These are phyloP conservation scores for Limnephilus rhombicus DNA, from an alignment of 2,888 invertebrate genomes.

Conservation along the genomic window DNA sequence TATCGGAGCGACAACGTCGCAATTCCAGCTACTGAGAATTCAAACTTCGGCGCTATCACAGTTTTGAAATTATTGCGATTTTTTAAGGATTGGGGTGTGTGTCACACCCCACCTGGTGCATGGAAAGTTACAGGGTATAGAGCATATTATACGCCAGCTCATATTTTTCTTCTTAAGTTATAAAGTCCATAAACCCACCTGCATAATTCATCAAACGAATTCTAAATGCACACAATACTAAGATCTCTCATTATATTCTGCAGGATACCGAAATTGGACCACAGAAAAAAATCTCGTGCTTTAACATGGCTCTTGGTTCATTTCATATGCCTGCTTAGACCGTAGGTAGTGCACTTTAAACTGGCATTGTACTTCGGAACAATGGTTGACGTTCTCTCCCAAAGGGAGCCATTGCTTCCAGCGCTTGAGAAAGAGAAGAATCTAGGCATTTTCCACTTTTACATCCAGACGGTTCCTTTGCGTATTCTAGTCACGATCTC, in stretches of 20 bases:
- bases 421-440: conserved; percentile 13
- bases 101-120: too few relatives aligned
- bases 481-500: conserved; percentile 35
- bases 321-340: not conserved
- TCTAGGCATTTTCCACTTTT: conserved; percentile 20
- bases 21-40: too few relatives aligned
- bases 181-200: not conserved
- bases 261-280: not conserved
- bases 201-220: not conserved
- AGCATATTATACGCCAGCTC: not conserved
- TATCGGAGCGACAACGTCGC: too few relatives aligned
- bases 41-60: too few relatives aligned
- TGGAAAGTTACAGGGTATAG: too few relatives aligned
- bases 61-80: too few relatives aligned
- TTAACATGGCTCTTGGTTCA: not conserved
- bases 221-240: not conserved
- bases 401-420: conserved; percentile 4
- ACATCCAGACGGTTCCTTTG: conserved; percentile 12
- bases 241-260: not conserved
- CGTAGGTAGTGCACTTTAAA: not conserved
- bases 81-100: too few relatives aligned
- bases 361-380: not conserved
- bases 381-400: conserved; percentile 4
- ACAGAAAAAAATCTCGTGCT: not conserved
- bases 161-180: not conserved